Evolutionary conservation across 2,797 vertebrate genomes (phyloP).

Genomic region (Xiphorhynchus erythropygius): DNA sequence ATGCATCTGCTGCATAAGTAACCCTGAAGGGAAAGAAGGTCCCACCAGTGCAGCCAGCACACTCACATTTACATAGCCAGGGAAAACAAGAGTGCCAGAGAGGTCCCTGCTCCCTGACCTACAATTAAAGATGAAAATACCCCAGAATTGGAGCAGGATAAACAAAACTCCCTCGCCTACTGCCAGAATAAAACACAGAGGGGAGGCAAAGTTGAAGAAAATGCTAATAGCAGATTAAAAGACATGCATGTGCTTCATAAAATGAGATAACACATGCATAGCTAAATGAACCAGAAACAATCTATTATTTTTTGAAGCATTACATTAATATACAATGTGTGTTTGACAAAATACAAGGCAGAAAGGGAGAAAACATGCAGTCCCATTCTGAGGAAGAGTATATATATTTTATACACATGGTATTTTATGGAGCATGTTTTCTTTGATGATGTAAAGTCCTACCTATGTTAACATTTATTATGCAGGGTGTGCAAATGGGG

Average conservation of each 20-base stretch:
- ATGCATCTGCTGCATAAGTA: constrained; percentile 70
- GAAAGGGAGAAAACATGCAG: constrained; percentile 32
- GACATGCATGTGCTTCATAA: background rate
- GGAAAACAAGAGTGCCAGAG: constrained; percentile 13
- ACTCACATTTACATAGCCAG: constrained; percentile 20
- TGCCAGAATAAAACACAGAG: constrained; percentile 50
- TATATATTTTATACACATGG: background rate
- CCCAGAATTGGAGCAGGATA: constrained; percentile 54
- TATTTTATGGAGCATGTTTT: background rate
- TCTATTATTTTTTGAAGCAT: background rate
- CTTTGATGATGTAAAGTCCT: constrained; percentile 13
- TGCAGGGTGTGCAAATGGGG: background rate
- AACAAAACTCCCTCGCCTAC: background rate
- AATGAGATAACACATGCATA: background rate
- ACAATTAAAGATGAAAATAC: constrained; percentile 48
- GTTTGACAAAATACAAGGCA: background rate
- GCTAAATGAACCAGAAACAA: constrained; percentile 33
- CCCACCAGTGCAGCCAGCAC: background rate
- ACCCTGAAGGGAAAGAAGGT: constrained; percentile 54
- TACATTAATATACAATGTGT: background rate
- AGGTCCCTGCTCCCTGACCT: constrained; percentile 29
- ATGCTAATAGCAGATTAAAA: constrained; percentile 51
- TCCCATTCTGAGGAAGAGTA: background rate
- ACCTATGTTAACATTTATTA: background rate
- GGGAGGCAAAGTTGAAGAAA: constrained; percentile 14